phyloP scores from a whole-genome alignment of 2,113 vertebrate genomes.

The Peromyscus leucopus region DNA sequence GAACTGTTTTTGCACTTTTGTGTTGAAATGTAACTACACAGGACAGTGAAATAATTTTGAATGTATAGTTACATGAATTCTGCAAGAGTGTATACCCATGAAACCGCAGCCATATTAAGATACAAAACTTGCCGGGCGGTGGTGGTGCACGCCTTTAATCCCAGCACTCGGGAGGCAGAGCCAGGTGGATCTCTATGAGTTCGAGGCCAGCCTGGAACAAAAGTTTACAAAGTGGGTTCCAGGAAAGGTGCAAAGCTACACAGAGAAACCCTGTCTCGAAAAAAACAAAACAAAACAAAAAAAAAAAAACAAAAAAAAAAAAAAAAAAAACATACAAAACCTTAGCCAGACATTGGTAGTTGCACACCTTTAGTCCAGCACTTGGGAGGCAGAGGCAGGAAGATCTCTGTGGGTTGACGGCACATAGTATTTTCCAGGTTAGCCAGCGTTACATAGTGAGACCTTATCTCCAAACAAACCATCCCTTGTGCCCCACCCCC shows the following conservation, averaged over 20 bases:
- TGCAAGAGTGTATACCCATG: not conserved
- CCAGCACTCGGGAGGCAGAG: not conserved
- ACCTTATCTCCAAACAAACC: not conserved
- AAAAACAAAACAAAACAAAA: too few relatives aligned
- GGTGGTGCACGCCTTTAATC: not conserved
- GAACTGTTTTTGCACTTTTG: slow-evolving; percentile 20
- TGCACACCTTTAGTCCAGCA: not conserved
- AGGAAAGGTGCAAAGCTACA: too few relatives aligned
- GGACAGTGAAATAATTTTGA: slow-evolving; percentile 5
- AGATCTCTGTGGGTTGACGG: not conserved
- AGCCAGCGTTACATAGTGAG: not conserved
- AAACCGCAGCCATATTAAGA: not conserved
- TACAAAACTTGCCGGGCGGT: not conserved
- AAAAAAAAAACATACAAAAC: too few relatives aligned
- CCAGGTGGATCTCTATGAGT: not conserved
- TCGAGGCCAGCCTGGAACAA: not conserved
- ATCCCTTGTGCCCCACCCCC: not conserved
- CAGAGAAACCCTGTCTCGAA: too few relatives aligned
- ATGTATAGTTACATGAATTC: not conserved
- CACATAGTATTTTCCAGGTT: not conserved
- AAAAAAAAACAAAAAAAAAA: too few relatives aligned
- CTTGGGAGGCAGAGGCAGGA: not conserved
- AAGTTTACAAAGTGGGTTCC: too few relatives aligned
- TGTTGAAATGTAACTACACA: not conserved
- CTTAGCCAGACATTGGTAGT: too few relatives aligned